phyloP scores from a whole-genome alignment of 2,797 vertebrate genomes.

The Okamejei kenojei region DNA sequence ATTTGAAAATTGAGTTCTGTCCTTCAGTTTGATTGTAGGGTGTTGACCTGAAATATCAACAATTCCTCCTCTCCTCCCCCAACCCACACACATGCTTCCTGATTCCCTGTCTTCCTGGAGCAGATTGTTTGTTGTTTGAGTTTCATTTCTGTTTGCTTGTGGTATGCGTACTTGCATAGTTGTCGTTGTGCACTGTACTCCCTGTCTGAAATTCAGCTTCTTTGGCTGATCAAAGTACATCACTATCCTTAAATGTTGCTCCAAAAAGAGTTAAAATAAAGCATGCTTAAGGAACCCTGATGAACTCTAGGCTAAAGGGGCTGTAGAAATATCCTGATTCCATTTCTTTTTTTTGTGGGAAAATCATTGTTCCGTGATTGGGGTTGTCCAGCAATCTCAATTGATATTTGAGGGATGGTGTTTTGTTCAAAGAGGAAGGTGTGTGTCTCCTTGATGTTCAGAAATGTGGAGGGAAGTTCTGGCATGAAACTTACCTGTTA shows the following conservation, averaged over 20 bases:
- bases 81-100: too few relatives aligned
- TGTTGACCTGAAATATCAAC: too few relatives aligned
- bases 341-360: not conserved
- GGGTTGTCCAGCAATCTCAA: not conserved
- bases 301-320: not conserved
- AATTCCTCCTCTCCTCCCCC: too few relatives aligned
- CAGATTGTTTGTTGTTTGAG: too few relatives aligned
- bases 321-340: not conserved
- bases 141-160: too few relatives aligned
- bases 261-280: not conserved
- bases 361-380: not conserved
- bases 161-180: too few relatives aligned
- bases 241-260: not conserved
- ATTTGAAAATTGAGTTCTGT: not conserved
- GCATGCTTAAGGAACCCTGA: not conserved
- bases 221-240: too few relatives aligned
- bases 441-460: not conserved
- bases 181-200: too few relatives aligned
- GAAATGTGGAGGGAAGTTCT: not conserved
- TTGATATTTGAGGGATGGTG: not conserved
- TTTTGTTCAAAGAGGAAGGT: not conserved
- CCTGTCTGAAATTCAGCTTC: too few relatives aligned
- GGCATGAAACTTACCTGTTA: not conserved
- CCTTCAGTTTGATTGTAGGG: too few relatives aligned
- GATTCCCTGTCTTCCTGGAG: too few relatives aligned